A percentile compares a stretch with the other conserved stretches of the same genome.
phyloP scores from a whole-genome alignment of 30 jellyfish, hydroid and myxozoan genomes.

The Pelagia noctiluca region DNA sequence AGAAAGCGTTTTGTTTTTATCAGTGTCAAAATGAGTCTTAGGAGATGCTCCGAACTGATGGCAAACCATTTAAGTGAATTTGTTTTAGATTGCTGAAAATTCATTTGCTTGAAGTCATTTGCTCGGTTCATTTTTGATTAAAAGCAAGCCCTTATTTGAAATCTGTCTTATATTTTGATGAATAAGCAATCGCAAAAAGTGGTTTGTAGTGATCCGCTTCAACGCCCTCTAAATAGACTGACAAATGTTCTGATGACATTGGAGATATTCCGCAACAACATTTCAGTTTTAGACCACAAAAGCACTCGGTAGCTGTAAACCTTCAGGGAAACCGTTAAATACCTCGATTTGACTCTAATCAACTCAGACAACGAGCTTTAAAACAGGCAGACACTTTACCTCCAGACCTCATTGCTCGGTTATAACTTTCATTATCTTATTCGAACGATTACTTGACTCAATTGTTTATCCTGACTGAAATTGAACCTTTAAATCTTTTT shows the following conservation, averaged over 20 bases:
- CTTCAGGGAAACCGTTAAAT: neutral
- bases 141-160: neutral
- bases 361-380: no score
- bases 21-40: neutral
- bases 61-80: neutral
- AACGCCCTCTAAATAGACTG: no score
- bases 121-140: neutral
- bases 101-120: neutral
- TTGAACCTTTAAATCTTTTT: constrained; percentile 14
- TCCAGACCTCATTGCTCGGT: neutral
- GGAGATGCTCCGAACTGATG: neutral
- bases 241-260: no score
- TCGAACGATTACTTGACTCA: neutral
- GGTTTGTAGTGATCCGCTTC: no score
- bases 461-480: neutral
- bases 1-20: neutral
- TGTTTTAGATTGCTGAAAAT: neutral
- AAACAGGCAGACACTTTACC: no score
- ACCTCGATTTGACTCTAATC: no score
- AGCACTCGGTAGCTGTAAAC: no score
- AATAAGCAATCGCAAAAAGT: no score
- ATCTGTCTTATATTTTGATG: no score
- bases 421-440: neutral
- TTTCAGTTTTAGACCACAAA: no score
- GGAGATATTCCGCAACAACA: no score